These are phyloP conservation scores for Bergia puertoricense DNA, from an alignment of 92 coral and sea anemone genomes.

Conservation along the genomic window DNA sequence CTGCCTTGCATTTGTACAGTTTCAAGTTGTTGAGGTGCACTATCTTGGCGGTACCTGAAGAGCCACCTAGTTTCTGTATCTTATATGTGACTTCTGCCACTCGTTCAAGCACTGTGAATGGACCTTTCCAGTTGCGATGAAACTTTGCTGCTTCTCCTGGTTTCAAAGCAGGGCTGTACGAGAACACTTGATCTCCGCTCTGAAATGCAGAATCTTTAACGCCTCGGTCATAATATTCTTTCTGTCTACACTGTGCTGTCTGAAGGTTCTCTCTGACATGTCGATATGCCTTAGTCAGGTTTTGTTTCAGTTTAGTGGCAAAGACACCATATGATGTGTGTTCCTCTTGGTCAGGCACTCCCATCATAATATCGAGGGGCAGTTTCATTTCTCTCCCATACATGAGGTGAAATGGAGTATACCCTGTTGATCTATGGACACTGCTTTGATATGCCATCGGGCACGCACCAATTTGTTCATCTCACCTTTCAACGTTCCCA, in stretches of 20 bases:
- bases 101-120: conserved; percentile 50
- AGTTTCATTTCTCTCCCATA: conserved; percentile 48
- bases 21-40: conserved; percentile 57
- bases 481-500: conserved; percentile 31
- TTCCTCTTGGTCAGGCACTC: conserved; percentile 37
- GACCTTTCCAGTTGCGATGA: conserved; percentile 61
- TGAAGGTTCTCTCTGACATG: conserved; percentile 44
- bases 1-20: conserved; percentile 48
- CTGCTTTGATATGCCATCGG: conserved; percentile 53
- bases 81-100: conserved; percentile 57
- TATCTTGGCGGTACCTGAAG: conserved; percentile 33
- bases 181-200: conserved; percentile 56
- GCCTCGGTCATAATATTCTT: conserved; percentile 43
- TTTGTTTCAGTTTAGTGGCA: conserved; percentile 24
- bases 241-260: conserved; percentile 42
- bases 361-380: conserved; percentile 46
- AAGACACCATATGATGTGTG: conserved; percentile 8
- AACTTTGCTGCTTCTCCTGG: conserved; percentile 55
- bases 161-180: conserved; percentile 47
- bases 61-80: conserved; percentile 45
- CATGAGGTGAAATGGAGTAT: conserved; percentile 48
- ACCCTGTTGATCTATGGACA: conserved; percentile 36
- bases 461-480: conserved; percentile 42
- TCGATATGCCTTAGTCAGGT: conserved; percentile 29
- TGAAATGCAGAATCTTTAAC: conserved; percentile 30